These are phyloP conservation scores for Cichlasoma orientale DNA, from an alignment of 2,797 vertebrate genomes.

Conservation along the genomic window DNA sequence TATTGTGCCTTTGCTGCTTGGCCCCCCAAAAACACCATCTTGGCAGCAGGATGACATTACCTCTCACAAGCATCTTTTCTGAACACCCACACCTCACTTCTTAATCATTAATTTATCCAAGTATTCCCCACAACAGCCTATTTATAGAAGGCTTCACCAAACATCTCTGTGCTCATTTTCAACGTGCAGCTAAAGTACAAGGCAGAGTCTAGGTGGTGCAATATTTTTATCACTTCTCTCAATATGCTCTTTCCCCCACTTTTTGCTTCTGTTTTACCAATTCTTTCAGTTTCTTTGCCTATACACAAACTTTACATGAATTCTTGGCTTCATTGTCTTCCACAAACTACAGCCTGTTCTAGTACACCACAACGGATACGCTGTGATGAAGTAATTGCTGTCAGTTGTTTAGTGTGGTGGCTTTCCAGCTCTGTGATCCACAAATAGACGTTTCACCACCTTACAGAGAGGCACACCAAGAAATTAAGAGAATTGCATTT, in stretches of 20 bases:
- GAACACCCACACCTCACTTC: constrained; percentile 28
- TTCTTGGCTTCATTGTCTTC: constrained; percentile 2
- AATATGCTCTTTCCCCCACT: not conserved
- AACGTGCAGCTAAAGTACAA: constrained; percentile 45
- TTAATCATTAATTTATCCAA: constrained; percentile 79
- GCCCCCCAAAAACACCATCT: constrained; percentile 1
- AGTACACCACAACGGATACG: not conserved
- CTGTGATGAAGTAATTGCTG: constrained; percentile 58
- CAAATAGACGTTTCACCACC: constrained; percentile 62
- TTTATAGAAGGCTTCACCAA: constrained; percentile 75
- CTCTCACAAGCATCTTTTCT: constrained; percentile 32
- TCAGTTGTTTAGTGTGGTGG: constrained; percentile 51
- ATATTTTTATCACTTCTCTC: constrained; percentile 17
- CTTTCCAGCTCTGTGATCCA: constrained; percentile 48
- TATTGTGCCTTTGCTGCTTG: not conserved
- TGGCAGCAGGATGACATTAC: constrained; percentile 25
- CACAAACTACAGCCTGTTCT: constrained; percentile 23
- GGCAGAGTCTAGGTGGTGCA: constrained; percentile 7
- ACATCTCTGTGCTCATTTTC: constrained; percentile 59
- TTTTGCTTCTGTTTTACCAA: not conserved
- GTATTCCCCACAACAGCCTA: constrained; percentile 72
- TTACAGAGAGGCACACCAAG: constrained; percentile 30
- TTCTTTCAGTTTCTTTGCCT: not conserved
- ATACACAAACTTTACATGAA: not conserved
- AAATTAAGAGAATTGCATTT: constrained; percentile 40